Percentiles rank a stretch among this genome's conserved stretches.
Conservation (phyloP, 2,797 vertebrate genomes). For the Taenioides sp. region DNA sequence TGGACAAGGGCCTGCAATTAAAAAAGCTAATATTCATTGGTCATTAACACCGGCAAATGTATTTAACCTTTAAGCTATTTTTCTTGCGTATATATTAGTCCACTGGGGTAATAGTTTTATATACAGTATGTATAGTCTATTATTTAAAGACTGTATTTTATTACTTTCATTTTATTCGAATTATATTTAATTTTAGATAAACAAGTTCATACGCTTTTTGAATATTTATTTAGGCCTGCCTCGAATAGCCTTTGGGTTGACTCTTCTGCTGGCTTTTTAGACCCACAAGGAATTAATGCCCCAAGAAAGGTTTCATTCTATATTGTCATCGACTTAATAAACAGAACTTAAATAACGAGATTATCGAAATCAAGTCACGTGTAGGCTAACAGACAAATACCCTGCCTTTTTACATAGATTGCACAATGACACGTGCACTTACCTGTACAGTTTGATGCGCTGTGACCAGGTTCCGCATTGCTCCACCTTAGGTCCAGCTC, state of each 20-base stretch:
- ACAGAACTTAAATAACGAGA: background rate
- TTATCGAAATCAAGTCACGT: background rate
- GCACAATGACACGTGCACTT: background rate
- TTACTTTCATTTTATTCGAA: background rate
- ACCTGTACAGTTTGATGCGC: conserved; percentile 66
- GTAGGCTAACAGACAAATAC: background rate
- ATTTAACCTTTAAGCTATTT: background rate
- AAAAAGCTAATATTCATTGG: background rate
- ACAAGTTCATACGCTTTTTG: background rate
- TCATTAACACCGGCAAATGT: background rate
- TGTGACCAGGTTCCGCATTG: conserved; percentile 61
- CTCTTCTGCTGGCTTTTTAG: too few species aligned
- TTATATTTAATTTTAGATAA: background rate
- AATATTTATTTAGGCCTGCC: background rate
- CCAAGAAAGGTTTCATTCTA: background rate
- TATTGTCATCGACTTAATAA: background rate
- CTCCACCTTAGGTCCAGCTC: conserved; percentile 77
- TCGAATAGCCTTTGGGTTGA: too few species aligned
- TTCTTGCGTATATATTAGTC: background rate
- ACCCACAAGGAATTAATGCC: too few species aligned
- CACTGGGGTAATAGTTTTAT: background rate
- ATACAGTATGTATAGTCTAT: too few species aligned
- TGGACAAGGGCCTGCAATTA: background rate
- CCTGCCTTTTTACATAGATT: background rate
- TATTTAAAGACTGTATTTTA: too few species aligned